Percentiles rank a stretch among this genome's conserved stretches.
Conservation (phyloP, 1,140 invertebrate species). For the Ips nitidus region DNA sequence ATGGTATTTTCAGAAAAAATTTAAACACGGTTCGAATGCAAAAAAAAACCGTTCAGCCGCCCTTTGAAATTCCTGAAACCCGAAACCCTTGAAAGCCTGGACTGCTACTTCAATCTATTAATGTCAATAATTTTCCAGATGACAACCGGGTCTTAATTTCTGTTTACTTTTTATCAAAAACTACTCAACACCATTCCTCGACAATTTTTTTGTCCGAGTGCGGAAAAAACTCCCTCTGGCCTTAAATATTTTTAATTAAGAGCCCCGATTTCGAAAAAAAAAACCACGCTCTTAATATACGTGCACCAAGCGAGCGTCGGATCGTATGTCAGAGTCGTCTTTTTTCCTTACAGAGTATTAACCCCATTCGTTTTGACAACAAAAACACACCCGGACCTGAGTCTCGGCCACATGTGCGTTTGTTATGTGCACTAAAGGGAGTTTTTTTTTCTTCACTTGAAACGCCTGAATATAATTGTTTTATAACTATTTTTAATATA, state of each 20-base stretch:
- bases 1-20: too few species aligned
- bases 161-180: conserved; percentile 10
- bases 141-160: neutral
- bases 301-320: conserved; percentile 13
- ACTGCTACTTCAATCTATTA: too few species aligned
- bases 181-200: conserved; percentile 1
- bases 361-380: conserved; percentile 23
- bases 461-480: neutral
- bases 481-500: too few species aligned
- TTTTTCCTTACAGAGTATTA: conserved; percentile 20
- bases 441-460: neutral
- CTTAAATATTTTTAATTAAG: conserved; percentile 30
- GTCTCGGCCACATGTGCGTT: conserved; percentile 7
- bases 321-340: conserved; percentile 12
- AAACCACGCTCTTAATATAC: conserved; percentile 14
- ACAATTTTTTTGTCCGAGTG: conserved; percentile 13
- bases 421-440: neutral
- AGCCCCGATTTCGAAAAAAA: conserved; percentile 9
- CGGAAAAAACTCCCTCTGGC: conserved; percentile 13
- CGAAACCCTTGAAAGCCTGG: too few species aligned
- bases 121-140: conserved; percentile 6
- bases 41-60: too few species aligned
- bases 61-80: too few species aligned
- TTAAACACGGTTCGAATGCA: too few species aligned
- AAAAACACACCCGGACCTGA: conserved; percentile 15